These are phyloP conservation scores for Volucella zonaria DNA, from an alignment of 2,888 invertebrate species.

Conservation along the genomic window DNA sequence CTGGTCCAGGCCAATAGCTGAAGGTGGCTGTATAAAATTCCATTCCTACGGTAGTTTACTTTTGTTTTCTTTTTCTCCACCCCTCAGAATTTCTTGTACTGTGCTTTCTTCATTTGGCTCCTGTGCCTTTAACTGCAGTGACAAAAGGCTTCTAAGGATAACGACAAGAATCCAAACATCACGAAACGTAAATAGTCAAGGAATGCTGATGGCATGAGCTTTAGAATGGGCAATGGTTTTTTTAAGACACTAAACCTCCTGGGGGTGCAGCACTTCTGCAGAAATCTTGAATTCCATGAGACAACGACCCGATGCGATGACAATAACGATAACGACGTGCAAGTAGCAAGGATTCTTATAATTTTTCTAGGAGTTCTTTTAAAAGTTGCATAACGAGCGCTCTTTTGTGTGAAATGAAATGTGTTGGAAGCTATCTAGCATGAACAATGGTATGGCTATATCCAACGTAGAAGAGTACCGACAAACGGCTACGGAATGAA, in stretches of 20 bases:
- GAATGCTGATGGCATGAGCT: conserved; percentile 43
- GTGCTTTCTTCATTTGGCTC: background rate
- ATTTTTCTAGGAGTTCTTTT: conserved; percentile 36
- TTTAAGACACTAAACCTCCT: no score
- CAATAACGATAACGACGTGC: conserved; percentile 48
- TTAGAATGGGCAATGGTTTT: conserved; percentile 21
- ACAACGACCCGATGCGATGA: conserved; percentile 20
- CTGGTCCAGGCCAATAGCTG: background rate
- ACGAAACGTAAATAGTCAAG: conserved; percentile 44
- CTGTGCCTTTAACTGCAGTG: conserved; percentile 9
- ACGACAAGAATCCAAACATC: conserved; percentile 50
- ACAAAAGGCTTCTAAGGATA: conserved; percentile 44
- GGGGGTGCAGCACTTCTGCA: no score
- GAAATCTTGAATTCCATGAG: conserved; percentile 21
- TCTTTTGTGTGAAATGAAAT: background rate
- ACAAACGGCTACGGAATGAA: conserved; percentile 1
- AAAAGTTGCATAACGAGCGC: conserved; percentile 16
- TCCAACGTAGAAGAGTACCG: background rate
- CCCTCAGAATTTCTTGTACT: background rate
- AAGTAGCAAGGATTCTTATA: conserved; percentile 37
- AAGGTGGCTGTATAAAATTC: conserved; percentile 31
- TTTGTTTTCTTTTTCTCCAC: no score
- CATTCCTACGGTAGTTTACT: background rate
- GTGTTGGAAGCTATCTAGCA: conserved; percentile 9
- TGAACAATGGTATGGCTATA: conserved; percentile 11